Base-by-base conservation (phyloP, 2,888 invertebrate species). In the Tolmerus cingulatus region DNA sequence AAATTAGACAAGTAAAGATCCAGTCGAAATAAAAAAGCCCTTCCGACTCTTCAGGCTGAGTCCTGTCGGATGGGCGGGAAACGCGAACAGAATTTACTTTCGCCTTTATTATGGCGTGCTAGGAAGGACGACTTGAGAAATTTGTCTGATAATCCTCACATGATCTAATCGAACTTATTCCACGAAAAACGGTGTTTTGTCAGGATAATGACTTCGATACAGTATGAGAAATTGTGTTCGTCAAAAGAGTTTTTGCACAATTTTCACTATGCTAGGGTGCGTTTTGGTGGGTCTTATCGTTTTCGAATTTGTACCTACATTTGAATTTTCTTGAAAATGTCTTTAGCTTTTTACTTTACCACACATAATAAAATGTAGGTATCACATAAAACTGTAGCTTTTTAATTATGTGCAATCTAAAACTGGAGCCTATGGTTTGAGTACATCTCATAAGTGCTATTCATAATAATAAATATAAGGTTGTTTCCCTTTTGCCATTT, bases 141-240 rank as follows among this genome's bases (percentile, higher is more conserved):
- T 76, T 76, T 76, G 34, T 37, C 37, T 37, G 76, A 76, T 76
- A 76, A 76, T 76, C 76, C 37, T 27, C 66, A 76, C 76, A 76
- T 76, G 34, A 76, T 76, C 76, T 76, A 76, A 76, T 76, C 30
- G 76, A 37, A 76, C 37, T 76, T 76, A 37, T 76, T 76, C 27
- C n/a, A 76, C 76, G 37, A 76, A 37, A 76, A 76, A 37, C 37
- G 34, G 76, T 76, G n/a, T 37, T 76, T 76, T 76, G 23, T 66
- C 66, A 66, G 23, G 66, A 66, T 66, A 66, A 66, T 66, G 66
- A 66, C 27, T 66, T 66, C 27, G 66, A 66, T 66, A 23, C 66
- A 23, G 27, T 27, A 2, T 23, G 66, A 66, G 66, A 66, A 66
- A 66, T 66, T 23, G 66, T 66, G 23, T 66, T 66, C 4, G 27